These are phyloP conservation scores for Hesperophylax magnus DNA, from an alignment of 1,140 invertebrate species.

Conservation along the genomic window DNA sequence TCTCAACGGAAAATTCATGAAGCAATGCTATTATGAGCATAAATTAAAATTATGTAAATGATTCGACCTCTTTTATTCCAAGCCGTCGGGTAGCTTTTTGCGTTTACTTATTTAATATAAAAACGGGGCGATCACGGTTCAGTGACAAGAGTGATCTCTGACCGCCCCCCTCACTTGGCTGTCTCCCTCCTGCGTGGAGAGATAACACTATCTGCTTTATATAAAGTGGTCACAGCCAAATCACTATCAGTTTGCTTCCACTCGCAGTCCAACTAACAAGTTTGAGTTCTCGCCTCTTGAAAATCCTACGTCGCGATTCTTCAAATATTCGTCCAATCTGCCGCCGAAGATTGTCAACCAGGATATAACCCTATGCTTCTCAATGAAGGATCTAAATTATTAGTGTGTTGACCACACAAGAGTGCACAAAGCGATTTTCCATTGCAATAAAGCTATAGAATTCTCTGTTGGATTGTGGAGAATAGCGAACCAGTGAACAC, in stretches of 20 bases:
- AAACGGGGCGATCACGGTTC: slow-evolving; percentile 23
- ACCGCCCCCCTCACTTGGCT: slow-evolving; percentile 49
- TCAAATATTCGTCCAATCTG: not conserved
- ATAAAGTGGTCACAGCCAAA: not conserved
- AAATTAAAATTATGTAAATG: slow-evolving; percentile 13
- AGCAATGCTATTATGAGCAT: slow-evolving; percentile 1
- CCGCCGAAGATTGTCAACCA: not conserved
- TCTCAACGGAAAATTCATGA: too few species aligned
- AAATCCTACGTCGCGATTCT: slow-evolving; percentile 8
- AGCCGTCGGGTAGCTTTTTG: not conserved
- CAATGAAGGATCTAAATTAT: slow-evolving; percentile 46
- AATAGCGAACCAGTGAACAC: not conserved
- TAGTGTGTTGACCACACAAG: slow-evolving; percentile 33
- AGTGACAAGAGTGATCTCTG: slow-evolving; percentile 50
- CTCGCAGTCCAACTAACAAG: not conserved
- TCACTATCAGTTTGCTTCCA: slow-evolving; percentile 18
- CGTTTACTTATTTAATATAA: slow-evolving; percentile 18
- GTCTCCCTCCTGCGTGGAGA: not conserved
- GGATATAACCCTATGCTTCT: slow-evolving; percentile 31
- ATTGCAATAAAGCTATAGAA: not conserved
- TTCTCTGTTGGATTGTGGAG: slow-evolving; percentile 1
- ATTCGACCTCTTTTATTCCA: slow-evolving; percentile 31
- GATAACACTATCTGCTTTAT: slow-evolving; percentile 25
- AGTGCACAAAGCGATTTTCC: slow-evolving; percentile 12
- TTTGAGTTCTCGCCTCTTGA: not conserved